Evolutionary conservation across 2,113 vertebrate genomes (phyloP), one percentile per base, ranked within the genome.

Genomic region (Ammospiza caudacuta): DNA sequence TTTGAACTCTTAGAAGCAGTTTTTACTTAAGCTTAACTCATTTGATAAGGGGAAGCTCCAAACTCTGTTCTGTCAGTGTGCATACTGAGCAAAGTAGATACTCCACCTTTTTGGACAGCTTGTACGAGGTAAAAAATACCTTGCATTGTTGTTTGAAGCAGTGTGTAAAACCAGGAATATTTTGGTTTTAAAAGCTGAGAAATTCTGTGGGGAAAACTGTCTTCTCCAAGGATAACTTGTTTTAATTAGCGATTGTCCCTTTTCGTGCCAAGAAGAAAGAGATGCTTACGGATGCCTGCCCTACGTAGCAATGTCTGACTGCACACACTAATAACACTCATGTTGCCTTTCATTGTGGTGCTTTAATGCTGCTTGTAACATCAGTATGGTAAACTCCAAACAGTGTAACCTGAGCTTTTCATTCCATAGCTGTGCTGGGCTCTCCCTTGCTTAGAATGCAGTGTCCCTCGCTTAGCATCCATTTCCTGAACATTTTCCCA

Each of bases 241-340:
- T 87, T 89, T 78, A 93, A 70, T 43, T 92, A 52, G 15, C 47
- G 59, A 10, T 22, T 3, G 4, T 86, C 85, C 39, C 29, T 91
- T 91, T 19, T 43, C 31, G 1, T 49, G 49, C 52, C 33, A 57
- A 11, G 64, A 51, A 51, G 46, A 47, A 67, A 78, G 41, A 77
- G 61, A 79, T 94, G 33, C 57, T 51, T 70, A 75, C 0, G 6
- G 72, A 61, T 86, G 72, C 43, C 6, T 70, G 29, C 39, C 72
- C 86, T 41, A 27, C 51, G 5, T 4, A 61, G 93, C 82, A 39
- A 75, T 29, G 79, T 43, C 64, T 83, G 61, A 44, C 67, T 81
- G 64, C 90, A 44, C 82, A 43, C 67, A 79, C 81, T 96, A 94
- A 96, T 92, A 90, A 86, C 80, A 94, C 92, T 96, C 75, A 94